Percentiles rank a stretch among this genome's conserved stretches.
phyloP scores from a whole-genome alignment of 2,797 vertebrate genomes.

The Gymnoscopelus microlampas region DNA sequence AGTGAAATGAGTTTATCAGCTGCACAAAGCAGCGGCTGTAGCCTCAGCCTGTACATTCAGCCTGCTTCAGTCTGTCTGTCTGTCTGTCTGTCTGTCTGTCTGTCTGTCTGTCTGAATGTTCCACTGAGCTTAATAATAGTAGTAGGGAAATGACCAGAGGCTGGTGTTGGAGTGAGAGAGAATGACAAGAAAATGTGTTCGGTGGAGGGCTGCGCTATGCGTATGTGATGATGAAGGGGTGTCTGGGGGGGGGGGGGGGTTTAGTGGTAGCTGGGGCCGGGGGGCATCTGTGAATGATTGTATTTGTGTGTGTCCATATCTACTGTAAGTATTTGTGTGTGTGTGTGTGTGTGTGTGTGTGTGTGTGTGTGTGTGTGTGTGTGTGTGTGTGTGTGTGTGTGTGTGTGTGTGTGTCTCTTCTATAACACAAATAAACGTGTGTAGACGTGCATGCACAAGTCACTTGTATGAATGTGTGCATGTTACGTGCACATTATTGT shows the following conservation, averaged over 20 bases:
- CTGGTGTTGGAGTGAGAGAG: slow-evolving; percentile 22
- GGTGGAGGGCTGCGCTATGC: background rate
- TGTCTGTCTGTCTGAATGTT: slow-evolving; percentile 21
- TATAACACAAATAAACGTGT: background rate
- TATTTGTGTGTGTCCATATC: background rate
- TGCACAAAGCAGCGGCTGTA: slow-evolving; percentile 15
- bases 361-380: slow-evolving; percentile 1
- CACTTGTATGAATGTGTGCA: too few species aligned
- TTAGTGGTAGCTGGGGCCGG: too few species aligned
- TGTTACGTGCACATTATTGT: too few species aligned
- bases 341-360: background rate
- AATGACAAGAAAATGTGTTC: slow-evolving; percentile 1
- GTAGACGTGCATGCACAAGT: too few species aligned
- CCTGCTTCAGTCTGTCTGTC: slow-evolving; percentile 8
- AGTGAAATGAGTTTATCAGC: slow-evolving; percentile 3
- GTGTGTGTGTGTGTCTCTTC: background rate
- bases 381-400: background rate
- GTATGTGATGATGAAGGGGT: background rate
- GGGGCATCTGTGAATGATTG: background rate
- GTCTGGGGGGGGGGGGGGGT: too few species aligned
- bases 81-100: background rate
- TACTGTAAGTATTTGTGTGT: background rate
- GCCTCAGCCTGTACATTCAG: slow-evolving; percentile 10
- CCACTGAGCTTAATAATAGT: slow-evolving; percentile 11
- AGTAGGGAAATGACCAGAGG: slow-evolving; percentile 35